Base-by-base conservation (phyloP, 2,113 vertebrate genomes). In the Hyaena hyaena region DNA sequence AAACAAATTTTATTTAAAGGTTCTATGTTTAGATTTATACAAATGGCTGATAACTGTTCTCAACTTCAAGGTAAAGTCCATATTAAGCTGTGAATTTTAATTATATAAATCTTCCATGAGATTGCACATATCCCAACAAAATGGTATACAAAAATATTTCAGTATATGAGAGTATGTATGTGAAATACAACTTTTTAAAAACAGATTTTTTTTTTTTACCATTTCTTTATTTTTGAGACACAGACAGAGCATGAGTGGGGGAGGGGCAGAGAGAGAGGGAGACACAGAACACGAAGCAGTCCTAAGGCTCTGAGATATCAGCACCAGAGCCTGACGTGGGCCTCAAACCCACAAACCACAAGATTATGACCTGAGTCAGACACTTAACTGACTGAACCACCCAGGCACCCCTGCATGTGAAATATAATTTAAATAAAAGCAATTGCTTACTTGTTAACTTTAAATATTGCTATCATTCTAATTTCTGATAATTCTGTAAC, bases 41-140 rank as follows among this genome's bases (percentile, higher is more conserved):
- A 85, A 84, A 95, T 74, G 28, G 15, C 79, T 88, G 23, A 80
- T 61, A 9, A 9, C 10, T 63, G 0, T 73, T 93, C n/a, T 93
- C 61, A 92, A 79, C 15, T 87, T 92, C 84, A 95, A 93, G 39
- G 12, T 79, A 77, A 90, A 82, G 23, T 61, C 17, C 19, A 77
- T 61, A 66, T 71, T 96, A 91, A 95, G n/a, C 10, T 83, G 33
- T 84, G 6, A 88, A 79, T n/a, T 93, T 74, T 91, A 96, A 65
- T 68, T 82, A 45, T 89, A 86, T 85, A 87, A 82, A 88, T 48
- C 79, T 96, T 95, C 45, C 50, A 84, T 48, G 48, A 76, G n/a
- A 92, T 21, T 45, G 33, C 2, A 93, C 2, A 58, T 5, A 69
- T 24, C 73, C 77, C 3, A 85, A 19, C 35, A 79, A 82, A 17